These are phyloP conservation scores for Naja naja DNA, from an alignment of 2,113 vertebrate species.

Conservation along the genomic window DNA sequence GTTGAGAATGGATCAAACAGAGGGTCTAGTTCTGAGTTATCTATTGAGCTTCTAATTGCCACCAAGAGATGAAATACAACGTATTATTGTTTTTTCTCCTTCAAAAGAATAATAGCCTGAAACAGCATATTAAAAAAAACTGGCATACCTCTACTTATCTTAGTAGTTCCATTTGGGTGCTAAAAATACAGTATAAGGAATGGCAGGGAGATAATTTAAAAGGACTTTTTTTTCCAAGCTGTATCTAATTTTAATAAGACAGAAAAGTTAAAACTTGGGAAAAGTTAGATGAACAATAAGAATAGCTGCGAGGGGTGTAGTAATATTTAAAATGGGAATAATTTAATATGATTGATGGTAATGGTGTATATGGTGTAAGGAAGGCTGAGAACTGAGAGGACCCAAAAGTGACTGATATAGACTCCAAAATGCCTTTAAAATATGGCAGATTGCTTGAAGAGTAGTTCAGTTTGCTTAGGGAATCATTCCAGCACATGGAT, in stretches of 20 bases:
- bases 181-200: background rate
- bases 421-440: background rate
- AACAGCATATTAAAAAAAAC: background rate
- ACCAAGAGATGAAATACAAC: background rate
- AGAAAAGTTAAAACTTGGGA: background rate
- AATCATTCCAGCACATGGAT: background rate
- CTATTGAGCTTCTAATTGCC: background rate
- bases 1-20: background rate
- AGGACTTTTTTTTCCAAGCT: background rate
- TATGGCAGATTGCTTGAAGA: background rate
- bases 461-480: background rate
- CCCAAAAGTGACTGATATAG: background rate
- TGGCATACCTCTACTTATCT: background rate
- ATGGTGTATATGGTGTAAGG: background rate
- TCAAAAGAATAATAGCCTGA: background rate
- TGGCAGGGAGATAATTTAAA: background rate
- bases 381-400: background rate
- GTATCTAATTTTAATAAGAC: background rate
- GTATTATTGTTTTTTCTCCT: background rate
- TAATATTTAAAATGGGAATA: background rate
- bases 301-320: background rate
- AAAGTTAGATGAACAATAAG: background rate
- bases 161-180: background rate
- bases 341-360: background rate
- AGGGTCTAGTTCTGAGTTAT: background rate